phyloP scores from a whole-genome alignment of 2,797 vertebrate genomes.

The Clarias pachynema region DNA sequence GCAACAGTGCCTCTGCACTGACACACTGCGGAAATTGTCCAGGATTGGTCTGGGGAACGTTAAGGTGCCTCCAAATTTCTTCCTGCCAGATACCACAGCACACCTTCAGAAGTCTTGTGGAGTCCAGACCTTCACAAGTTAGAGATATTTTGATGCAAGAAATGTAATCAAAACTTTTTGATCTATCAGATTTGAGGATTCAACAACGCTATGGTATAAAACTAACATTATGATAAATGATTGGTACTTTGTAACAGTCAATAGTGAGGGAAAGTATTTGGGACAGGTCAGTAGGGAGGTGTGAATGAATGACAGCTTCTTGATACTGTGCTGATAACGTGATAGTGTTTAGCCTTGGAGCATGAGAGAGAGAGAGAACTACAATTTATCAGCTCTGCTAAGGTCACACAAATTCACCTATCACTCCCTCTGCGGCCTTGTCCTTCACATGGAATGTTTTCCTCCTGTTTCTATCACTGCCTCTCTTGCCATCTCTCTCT shows the following conservation, averaged over 20 bases:
- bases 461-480: background rate
- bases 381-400: slow-evolving; percentile 33
- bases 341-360: slow-evolving; percentile 21
- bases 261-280: background rate
- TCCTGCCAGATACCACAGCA: too few species aligned
- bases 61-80: too few species aligned
- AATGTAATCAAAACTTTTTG: background rate
- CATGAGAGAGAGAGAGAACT: background rate
- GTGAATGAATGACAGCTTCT: slow-evolving; percentile 24
- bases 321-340: background rate
- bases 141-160: too few species aligned
- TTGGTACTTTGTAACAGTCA: background rate
- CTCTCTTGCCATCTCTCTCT: background rate
- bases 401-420: slow-evolving; percentile 43
- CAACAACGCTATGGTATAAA: background rate
- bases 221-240: background rate
- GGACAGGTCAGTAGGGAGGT: background rate
- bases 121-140: too few species aligned
- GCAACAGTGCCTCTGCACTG: too few species aligned
- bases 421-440: slow-evolving; percentile 41
- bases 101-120: too few species aligned
- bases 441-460: slow-evolving; percentile 43
- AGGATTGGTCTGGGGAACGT: too few species aligned
- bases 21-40: too few species aligned
- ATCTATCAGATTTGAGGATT: background rate